A percentile compares a stretch with the other conserved stretches of the same genome.
Evolutionary conservation across 2,113 vertebrate genomes (phyloP).

Genomic region (Tursiops truncatus): DNA sequence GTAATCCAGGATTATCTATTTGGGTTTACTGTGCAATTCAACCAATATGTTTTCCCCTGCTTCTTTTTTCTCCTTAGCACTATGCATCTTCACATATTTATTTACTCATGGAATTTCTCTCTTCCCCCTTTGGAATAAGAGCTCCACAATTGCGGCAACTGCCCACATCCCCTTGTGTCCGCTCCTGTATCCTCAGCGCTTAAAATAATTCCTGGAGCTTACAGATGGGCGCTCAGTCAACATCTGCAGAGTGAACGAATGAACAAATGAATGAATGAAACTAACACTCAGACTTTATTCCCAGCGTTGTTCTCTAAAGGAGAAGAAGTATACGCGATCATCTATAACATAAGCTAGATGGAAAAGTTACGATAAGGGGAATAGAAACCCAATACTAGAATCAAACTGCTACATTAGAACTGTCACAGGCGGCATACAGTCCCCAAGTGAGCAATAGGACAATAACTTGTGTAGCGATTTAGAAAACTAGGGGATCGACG

Average conservation of each 20-base stretch:
- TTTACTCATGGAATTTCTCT: neutral
- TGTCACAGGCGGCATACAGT: neutral
- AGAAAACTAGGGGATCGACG: neutral
- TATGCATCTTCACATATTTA: neutral
- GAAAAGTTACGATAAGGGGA: neutral
- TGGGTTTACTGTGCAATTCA: neutral
- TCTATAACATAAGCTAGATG: neutral
- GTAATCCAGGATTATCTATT: neutral
- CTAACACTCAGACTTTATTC: neutral
- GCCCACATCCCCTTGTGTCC: neutral
- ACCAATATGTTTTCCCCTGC: too few relatives aligned
- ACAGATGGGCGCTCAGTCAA: too few relatives aligned
- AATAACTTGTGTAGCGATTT: neutral
- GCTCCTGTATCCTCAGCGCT: neutral
- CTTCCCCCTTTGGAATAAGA: neutral
- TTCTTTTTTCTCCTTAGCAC: neutral
- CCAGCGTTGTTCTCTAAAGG: neutral
- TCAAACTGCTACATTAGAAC: neutral
- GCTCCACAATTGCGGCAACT: rapidly evolving
- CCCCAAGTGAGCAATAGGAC: neutral
- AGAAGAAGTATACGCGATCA: neutral
- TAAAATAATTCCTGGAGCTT: neutral
- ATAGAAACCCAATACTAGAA: rapidly evolving
- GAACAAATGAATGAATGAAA: neutral
- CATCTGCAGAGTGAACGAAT: too few relatives aligned